Percentiles rank a stretch among this genome's conserved stretches.
Conservation (phyloP, 2,797 vertebrate genomes). For the Chromis chromis region DNA sequence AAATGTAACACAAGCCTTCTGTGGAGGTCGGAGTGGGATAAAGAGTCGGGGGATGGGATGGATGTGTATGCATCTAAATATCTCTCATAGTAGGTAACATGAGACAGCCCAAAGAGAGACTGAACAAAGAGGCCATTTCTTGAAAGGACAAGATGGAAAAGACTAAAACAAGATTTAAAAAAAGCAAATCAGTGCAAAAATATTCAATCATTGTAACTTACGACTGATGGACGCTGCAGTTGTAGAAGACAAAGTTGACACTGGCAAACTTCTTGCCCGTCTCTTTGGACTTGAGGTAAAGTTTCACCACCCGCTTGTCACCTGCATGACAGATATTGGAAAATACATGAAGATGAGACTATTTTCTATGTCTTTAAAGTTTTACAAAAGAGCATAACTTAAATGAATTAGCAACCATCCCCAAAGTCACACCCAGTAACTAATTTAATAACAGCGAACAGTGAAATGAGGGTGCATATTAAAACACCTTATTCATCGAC, state of each 20-base stretch:
- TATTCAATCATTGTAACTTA: constrained; percentile 81
- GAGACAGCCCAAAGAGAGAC: constrained; percentile 37
- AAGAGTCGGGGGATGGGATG: constrained; percentile 3
- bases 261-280: constrained; percentile 96
- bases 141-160: constrained; percentile 23
- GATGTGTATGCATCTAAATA: constrained; percentile 29
- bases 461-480: background rate
- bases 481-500: constrained; percentile 8
- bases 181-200: background rate
- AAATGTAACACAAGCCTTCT: constrained; percentile 61
- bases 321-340: constrained; percentile 76
- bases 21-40: constrained; percentile 28
- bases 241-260: constrained; percentile 98
- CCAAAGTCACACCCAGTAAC: background rate
- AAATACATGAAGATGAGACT: background rate
- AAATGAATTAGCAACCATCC: background rate
- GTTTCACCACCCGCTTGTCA: constrained; percentile 95
- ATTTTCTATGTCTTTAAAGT: background rate
- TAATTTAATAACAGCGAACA: constrained; percentile 9
- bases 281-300: constrained; percentile 97
- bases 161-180: background rate
- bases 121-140: constrained; percentile 30
- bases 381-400: background rate
- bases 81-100: constrained; percentile 51
- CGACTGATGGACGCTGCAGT: constrained; percentile 98